Base-by-base conservation (phyloP, 2,797 vertebrate species). In the Aeoliscus strigatus region DNA sequence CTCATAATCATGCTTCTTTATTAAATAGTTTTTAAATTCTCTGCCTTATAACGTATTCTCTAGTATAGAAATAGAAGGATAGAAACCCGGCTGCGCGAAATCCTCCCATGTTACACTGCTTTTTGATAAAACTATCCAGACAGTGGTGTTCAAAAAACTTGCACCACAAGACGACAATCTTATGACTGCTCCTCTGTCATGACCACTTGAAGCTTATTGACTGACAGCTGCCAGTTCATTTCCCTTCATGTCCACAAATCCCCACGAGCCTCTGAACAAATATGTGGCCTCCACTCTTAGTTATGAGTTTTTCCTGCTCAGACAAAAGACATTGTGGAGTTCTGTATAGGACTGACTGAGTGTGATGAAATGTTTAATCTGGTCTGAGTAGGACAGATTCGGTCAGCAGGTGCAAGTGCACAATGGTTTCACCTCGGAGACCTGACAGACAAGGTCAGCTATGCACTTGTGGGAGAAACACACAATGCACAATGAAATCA, bases 401-500 rank as follows among this genome's bases (percentile, higher is more conserved):
- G 13, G 41, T 27, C 1, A 36, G 60, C 68, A 75, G 71, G 68
- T 70, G 65, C 41, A 38, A 41, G 26, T 31, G 24, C 49, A 69
- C 60, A 62, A 51, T 45, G 50, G 50, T 26, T 74, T 79, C 63
- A 73, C 75, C 79, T 56, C 1, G 68, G 79, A 81, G 70, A 82
- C 77, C 50, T 52, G 55, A 54, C 52, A 31, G 54, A 77, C 71
- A 45, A 68, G 66, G 65, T 70, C 60, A 58, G 44, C 70, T 59
- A 77, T 73, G 60, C 18, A 21, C 38, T 52, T n/a, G n/a, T n/a
- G n/a, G n/a, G 28, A 29, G 59, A 33, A 10, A 51, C 17, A 58
- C 34, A 45, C 37, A 54, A 32, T 21, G 31, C 14, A 7, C 30
- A 51, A n/a, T n/a, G n/a, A n/a, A n/a, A n/a, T n/a, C 18, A 35